Conservation (phyloP, 1,140 invertebrate species). For the Penaeus japonicus region DNA sequence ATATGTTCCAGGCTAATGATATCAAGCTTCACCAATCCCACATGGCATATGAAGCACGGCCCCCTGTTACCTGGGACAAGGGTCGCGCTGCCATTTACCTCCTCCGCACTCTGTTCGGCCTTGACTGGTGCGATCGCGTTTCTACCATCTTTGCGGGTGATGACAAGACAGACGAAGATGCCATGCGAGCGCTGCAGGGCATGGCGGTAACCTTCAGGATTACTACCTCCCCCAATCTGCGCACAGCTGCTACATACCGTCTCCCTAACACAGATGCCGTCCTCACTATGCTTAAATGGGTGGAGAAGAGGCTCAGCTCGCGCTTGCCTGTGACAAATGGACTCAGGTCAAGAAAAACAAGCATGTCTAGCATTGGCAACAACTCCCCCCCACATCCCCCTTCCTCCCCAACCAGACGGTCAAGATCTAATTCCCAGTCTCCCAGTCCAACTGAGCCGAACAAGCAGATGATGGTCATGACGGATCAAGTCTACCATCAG, state of each 20-base stretch:
- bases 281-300: slow-evolving; percentile 87
- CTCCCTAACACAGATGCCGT: slow-evolving; percentile 87
- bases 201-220: slow-evolving; percentile 92
- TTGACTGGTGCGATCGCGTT: slow-evolving; percentile 90
- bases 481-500: slow-evolving; percentile 32
- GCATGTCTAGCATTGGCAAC: slow-evolving; percentile 32
- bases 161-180: slow-evolving; percentile 89
- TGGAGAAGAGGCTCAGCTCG: slow-evolving; percentile 80
- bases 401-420: slow-evolving; percentile 16
- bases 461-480: slow-evolving; percentile 42
- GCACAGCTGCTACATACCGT: slow-evolving; percentile 83
- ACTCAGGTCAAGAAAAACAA: slow-evolving; percentile 23
- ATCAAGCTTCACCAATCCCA: slow-evolving; percentile 81
- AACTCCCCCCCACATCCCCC: background rate
- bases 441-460: slow-evolving; percentile 12
- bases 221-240: slow-evolving; percentile 82
- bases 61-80: slow-evolving; percentile 90
- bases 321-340: slow-evolving; percentile 23
- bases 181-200: slow-evolving; percentile 78
- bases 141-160: slow-evolving; percentile 90
- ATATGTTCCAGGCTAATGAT: slow-evolving; percentile 76
- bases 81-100: slow-evolving; percentile 88
- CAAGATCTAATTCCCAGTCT: slow-evolving; percentile 35
- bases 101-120: slow-evolving; percentile 84
- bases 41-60: slow-evolving; percentile 86